These are phyloP conservation scores for Melinaea marsaeus DNA, from an alignment of 2,888 invertebrate genomes.

Conservation along the genomic window DNA sequence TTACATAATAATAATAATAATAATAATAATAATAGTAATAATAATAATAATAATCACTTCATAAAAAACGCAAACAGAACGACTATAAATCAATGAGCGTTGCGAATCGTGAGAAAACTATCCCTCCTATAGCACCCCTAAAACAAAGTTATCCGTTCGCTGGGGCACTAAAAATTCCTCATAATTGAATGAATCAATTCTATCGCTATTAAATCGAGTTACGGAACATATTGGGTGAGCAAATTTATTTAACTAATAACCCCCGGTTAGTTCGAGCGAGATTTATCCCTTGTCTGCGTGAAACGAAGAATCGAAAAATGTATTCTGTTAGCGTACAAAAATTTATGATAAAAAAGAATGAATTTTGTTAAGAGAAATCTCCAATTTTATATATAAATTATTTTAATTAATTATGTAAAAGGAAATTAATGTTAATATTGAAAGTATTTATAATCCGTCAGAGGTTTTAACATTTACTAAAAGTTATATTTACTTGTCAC, in stretches of 20 bases:
- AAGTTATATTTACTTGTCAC: conserved; percentile 45
- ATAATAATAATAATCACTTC: background rate
- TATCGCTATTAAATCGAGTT: conserved; percentile 78
- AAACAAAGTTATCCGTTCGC: conserved; percentile 72
- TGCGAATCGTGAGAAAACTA: conserved; percentile 68
- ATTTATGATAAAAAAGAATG: background rate
- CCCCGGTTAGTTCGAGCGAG: conserved; percentile 50
- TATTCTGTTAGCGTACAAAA: background rate
- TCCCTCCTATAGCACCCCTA: conserved; percentile 58
- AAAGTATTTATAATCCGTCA: conserved; percentile 10
- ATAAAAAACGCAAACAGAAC: conserved; percentile 10
- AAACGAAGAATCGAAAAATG: conserved; percentile 30
- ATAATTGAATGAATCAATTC: conserved; percentile 79
- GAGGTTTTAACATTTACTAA: conserved; percentile 18
- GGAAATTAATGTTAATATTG: too few species aligned
- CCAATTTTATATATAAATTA: too few species aligned
- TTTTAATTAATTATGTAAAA: too few species aligned
- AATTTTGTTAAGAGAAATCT: background rate
- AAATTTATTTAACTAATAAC: conserved; percentile 78
- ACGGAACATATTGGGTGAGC: conserved; percentile 76
- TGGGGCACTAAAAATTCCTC: conserved; percentile 76
- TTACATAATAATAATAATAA: too few species aligned
- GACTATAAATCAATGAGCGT: conserved; percentile 55
- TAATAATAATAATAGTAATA: too few species aligned
- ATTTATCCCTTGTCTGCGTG: conserved; percentile 53